Conservation (phyloP, 2,113 vertebrate species). For the Strigops habroptila region DNA sequence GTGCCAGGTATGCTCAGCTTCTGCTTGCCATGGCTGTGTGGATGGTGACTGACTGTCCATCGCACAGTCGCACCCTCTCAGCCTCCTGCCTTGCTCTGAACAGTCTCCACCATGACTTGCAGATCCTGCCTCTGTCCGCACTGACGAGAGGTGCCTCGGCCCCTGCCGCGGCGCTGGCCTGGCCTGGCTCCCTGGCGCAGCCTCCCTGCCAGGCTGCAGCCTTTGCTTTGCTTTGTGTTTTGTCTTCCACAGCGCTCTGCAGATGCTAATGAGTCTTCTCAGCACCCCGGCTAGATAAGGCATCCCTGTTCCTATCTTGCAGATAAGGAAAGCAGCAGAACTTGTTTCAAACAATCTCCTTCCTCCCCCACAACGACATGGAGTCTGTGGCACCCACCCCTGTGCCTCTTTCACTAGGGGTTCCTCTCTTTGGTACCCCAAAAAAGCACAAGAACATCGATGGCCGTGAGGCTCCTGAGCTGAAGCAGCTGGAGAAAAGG, state of each 20-base stretch:
- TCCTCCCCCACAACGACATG: background rate
- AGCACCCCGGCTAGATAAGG: conserved; percentile 23
- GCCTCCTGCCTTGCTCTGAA: background rate
- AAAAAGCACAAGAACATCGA: background rate
- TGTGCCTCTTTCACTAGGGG: background rate
- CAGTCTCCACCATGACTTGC: background rate
- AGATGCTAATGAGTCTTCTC: conserved; percentile 56
- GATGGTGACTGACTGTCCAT: background rate
- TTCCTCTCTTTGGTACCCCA: background rate
- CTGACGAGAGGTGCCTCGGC: background rate
- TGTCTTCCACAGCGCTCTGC: background rate
- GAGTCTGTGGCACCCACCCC: background rate
- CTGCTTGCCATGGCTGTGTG: accelerated
- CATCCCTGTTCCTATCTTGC: conserved; percentile 14
- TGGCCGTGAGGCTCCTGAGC: background rate
- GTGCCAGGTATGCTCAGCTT: background rate
- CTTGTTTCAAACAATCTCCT: conserved; percentile 43
- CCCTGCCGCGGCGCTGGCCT: accelerated
- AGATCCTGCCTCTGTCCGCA: accelerated
- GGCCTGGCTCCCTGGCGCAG: background rate
- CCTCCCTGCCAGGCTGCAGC: background rate
- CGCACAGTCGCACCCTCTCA: accelerated
- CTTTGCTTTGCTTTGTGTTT: conserved; percentile 19
- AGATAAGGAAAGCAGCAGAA: conserved; percentile 47
- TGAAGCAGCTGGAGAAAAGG: background rate